Conservation (phyloP, 2,797 vertebrate genomes). For the Euphonia xanthogaster region DNA sequence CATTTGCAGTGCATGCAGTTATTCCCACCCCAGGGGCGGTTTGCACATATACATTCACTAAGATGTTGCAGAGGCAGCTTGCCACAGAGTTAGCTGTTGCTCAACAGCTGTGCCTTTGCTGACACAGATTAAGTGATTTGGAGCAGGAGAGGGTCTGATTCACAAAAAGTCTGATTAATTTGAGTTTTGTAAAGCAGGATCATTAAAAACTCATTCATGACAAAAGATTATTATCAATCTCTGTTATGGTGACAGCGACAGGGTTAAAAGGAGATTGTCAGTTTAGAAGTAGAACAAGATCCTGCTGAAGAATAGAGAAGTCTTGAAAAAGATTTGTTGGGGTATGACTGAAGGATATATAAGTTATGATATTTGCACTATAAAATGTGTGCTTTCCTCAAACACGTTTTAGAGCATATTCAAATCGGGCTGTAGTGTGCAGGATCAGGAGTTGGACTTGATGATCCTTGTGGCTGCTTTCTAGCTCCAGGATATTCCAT, state of each 20-base stretch:
- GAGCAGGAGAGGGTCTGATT: neutral
- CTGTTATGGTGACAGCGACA: neutral
- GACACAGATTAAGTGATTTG: neutral
- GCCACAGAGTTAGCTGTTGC: neutral
- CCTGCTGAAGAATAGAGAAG: neutral
- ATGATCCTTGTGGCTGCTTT: neutral
- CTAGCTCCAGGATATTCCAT: neutral
- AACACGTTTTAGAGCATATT: neutral
- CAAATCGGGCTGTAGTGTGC: neutral
- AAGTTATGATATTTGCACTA: neutral
- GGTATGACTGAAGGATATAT: neutral
- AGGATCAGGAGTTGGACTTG: neutral
- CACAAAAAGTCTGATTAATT: neutral
- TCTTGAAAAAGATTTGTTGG: neutral
- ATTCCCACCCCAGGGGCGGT: neutral
- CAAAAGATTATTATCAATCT: neutral
- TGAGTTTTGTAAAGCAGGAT: neutral
- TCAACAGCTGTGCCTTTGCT: conserved; percentile 12
- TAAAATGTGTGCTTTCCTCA: neutral
- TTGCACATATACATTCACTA: neutral
- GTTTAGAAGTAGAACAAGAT: neutral
- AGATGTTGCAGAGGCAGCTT: neutral
- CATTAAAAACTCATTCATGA: neutral
- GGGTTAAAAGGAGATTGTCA: neutral
- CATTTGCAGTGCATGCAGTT: neutral